Conservation (phyloP, 2,888 invertebrate species). For the Dione juno region DNA sequence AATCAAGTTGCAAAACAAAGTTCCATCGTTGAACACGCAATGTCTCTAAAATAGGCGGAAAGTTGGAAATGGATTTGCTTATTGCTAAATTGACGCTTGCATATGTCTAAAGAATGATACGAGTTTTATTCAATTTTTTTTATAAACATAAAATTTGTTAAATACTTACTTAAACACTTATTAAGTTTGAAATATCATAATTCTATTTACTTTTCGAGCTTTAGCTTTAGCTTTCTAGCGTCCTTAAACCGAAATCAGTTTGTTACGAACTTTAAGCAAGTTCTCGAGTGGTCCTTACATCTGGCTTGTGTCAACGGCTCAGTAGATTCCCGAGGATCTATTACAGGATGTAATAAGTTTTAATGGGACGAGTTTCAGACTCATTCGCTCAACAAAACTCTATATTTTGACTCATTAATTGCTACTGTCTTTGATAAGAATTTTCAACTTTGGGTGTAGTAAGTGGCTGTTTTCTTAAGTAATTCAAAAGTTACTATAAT, state of each 20-base stretch:
- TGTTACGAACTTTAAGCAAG: conserved; percentile 34
- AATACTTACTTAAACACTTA: neutral
- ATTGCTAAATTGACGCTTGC: too few species aligned
- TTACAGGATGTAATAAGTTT: conserved; percentile 43
- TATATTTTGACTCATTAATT: conserved; percentile 28
- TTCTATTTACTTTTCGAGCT: conserved; percentile 28
- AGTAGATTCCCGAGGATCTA: conserved; percentile 40
- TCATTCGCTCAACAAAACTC: conserved; percentile 37
- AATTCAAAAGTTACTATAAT: neutral
- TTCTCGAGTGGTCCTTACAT: conserved; percentile 36
- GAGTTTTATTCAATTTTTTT: neutral
- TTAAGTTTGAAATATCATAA: conserved; percentile 2
- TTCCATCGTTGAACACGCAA: neutral
- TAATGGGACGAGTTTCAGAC: conserved; percentile 41
- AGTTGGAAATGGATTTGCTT: too few species aligned
- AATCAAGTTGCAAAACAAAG: neutral
- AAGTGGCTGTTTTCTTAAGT: conserved; percentile 2
- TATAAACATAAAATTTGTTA: neutral
- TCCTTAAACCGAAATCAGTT: conserved; percentile 37
- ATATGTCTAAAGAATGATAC: too few species aligned
- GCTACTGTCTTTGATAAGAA: conserved; percentile 25
- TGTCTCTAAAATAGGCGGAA: neutral
- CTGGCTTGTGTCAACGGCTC: conserved; percentile 43
- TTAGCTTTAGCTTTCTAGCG: conserved; percentile 23
- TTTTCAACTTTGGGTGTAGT: conserved; percentile 9